phyloP scores from a whole-genome alignment of 2,888 invertebrate species.

The Ennomos erosarius region DNA sequence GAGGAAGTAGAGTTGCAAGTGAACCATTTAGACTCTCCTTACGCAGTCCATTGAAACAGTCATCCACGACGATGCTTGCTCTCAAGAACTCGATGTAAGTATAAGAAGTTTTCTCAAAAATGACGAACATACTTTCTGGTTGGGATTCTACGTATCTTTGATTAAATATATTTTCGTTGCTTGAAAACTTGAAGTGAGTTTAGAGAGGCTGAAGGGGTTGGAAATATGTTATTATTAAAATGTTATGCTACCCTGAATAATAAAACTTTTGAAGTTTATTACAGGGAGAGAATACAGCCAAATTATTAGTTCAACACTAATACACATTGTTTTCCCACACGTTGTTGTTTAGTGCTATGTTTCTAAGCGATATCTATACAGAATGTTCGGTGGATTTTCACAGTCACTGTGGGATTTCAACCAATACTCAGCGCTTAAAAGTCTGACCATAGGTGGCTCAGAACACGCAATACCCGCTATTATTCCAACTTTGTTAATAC shows the following conservation, averaged over 20 bases:
- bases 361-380: too few species aligned
- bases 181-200: background rate
- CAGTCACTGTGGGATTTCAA: too few species aligned
- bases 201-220: background rate
- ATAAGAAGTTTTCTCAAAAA: constrained; percentile 12
- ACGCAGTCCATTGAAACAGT: background rate
- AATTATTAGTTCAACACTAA: too few species aligned
- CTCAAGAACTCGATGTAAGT: constrained; percentile 2
- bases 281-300: too few species aligned
- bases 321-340: too few species aligned
- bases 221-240: constrained; percentile 7
- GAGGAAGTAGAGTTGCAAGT: too few species aligned
- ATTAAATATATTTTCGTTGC: constrained; percentile 14
- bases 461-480: too few species aligned
- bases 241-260: background rate
- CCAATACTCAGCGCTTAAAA: too few species aligned
- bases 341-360: too few species aligned
- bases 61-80: background rate
- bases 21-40: background rate
- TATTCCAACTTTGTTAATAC: too few species aligned
- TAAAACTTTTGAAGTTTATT: background rate
- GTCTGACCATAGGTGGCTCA: too few species aligned
- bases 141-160: constrained; percentile 3
- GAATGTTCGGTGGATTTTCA: too few species aligned
- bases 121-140: constrained; percentile 9